These are phyloP conservation scores for Arrhopalites spinosus DNA, from an alignment of 2,888 invertebrate species.

Conservation along the genomic window DNA sequence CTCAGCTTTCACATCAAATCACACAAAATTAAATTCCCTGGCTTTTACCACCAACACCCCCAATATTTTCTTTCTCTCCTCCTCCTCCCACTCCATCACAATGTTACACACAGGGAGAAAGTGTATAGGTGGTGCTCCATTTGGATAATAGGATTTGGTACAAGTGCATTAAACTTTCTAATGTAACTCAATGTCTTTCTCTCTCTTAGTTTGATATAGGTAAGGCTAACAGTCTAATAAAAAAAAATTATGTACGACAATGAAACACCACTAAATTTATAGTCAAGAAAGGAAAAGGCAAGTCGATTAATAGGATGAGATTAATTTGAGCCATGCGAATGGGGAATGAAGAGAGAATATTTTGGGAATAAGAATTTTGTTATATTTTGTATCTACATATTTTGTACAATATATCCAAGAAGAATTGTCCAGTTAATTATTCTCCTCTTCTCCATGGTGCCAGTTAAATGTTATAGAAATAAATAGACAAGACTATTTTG, in stretches of 20 bases:
- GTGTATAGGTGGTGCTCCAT: too few species aligned
- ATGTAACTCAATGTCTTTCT: neutral
- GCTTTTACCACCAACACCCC: conserved; percentile 7
- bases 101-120: too few species aligned
- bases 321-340: conserved; percentile 9
- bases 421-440: conserved; percentile 21
- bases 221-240: neutral
- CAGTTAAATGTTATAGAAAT: conserved; percentile 21
- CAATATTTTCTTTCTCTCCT: conserved; percentile 26
- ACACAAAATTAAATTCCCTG: conserved; percentile 24
- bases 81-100: neutral
- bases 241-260: too few species aligned
- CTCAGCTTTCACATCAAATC: conserved; percentile 16
- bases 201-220: neutral
- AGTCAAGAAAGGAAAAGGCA: too few species aligned
- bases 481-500: conserved; percentile 12
- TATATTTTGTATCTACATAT: too few species aligned
- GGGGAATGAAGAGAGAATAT: too few species aligned
- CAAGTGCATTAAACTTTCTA: neutral
- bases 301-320: conserved; percentile 7
- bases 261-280: too few species aligned
- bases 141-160: neutral
- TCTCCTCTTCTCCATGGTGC: conserved; percentile 15
- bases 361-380: too few species aligned
- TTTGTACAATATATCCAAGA: neutral